Percentiles rank a stretch among this genome's conserved stretches.
Conservation (phyloP, 1,140 invertebrate genomes). For the Drosophila equinoxialis region DNA sequence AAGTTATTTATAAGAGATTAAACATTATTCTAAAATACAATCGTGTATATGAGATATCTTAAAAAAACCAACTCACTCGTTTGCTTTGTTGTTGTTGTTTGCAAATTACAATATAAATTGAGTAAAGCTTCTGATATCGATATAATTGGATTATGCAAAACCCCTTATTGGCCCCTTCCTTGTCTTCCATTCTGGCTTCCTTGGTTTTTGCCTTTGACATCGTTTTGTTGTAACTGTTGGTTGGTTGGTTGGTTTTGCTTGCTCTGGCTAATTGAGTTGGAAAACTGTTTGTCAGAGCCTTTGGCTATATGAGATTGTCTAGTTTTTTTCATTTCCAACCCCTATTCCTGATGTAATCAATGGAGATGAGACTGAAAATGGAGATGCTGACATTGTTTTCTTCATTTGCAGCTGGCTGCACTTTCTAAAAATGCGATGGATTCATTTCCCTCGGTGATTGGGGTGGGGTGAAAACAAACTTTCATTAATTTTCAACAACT, state of each 20-base stretch:
- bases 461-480: constrained; percentile 16
- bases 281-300: constrained; percentile 21
- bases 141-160: constrained; percentile 33
- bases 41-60: too few relatives aligned
- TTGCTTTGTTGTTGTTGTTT: not conserved
- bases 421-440: not conserved
- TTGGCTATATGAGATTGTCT: constrained; percentile 14
- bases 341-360: not conserved
- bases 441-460: not conserved
- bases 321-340: not conserved
- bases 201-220: constrained; percentile 9
- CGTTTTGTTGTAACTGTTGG: not conserved
- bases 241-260: not conserved
- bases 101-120: constrained; percentile 17
- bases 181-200: not conserved
- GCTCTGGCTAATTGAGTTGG: constrained; percentile 37
- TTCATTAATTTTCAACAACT: constrained; percentile 40
- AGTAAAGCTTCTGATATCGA: constrained; percentile 18
- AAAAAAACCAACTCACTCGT: not conserved
- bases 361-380: constrained; percentile 8
- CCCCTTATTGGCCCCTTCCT: not conserved
- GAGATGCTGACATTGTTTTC: constrained; percentile 13
- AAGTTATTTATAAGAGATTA: too few relatives aligned
- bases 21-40: too few relatives aligned
- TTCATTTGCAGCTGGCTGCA: constrained; percentile 29